phyloP scores from a whole-genome alignment of 2,888 invertebrate species.

The Julus scandinavius region DNA sequence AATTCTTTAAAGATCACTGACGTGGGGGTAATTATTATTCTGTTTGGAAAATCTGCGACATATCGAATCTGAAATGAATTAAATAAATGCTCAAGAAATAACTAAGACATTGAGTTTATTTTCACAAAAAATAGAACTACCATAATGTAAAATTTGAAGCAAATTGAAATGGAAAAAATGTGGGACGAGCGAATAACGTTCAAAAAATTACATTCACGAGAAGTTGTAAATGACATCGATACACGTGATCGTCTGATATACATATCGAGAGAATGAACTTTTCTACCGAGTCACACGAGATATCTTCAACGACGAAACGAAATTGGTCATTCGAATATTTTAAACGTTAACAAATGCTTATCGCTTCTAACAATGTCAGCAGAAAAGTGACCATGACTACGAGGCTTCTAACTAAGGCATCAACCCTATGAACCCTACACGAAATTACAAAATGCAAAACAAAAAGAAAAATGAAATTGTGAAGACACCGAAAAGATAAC shows the following conservation, averaged over 20 bases:
- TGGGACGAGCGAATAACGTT: not conserved
- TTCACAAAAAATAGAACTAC: not conserved
- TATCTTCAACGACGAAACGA: not conserved
- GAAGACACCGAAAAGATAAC: not conserved
- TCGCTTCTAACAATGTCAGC: not conserved
- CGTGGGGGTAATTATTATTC: no score
- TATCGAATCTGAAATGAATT: not conserved
- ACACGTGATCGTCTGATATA: not conserved
- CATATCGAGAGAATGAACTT: not conserved
- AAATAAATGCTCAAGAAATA: not conserved
- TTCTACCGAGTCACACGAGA: not conserved
- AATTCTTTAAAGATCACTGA: no score
- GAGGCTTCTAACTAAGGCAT: slow-evolving; percentile 2
- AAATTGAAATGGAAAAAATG: not conserved
- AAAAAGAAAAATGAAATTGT: not conserved
- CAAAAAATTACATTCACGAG: not conserved
- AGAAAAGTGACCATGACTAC: not conserved
- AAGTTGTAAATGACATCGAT: not conserved
- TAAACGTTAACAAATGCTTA: not conserved
- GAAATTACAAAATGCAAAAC: not conserved
- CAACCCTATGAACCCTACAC: not conserved
- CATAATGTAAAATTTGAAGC: not conserved
- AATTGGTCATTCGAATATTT: not conserved
- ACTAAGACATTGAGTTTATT: slow-evolving; percentile 23
- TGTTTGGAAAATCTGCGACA: no score